Evolutionary conservation across 2,797 vertebrate species (phyloP), one percentile per base, ranked within the genome.

Genomic region (Naso thynnoides): DNA sequence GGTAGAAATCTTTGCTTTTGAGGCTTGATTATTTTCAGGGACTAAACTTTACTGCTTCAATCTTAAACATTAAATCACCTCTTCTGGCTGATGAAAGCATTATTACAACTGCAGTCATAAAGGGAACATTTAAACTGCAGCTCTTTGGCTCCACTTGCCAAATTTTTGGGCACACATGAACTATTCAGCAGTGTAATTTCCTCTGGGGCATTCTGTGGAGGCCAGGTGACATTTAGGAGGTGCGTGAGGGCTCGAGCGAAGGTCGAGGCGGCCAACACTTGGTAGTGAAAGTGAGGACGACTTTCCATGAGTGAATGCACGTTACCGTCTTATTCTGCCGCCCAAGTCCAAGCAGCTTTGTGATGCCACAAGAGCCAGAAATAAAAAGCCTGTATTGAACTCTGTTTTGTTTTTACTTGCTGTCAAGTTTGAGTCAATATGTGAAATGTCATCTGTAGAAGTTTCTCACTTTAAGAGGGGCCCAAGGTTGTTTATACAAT

Each of bases 401-500:
- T 53, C 24, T n/a, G 11, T 2, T 52, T 16, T n/a, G 11, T 2
- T 52, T 16, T 67, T 27, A 3, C 55, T 54, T 58, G 14, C 27
- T 62, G 24, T 2, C 52, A 44, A 73, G 4, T 11, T 5, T 2
- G 49, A 45, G 19, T 29, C 15, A 14, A 66, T 13, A 29, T 70
- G 48, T 65, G 55, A 76, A 74, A 65, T 66, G n/a, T 36, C 41
- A 60, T 47, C 33, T 71, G 29, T 49, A 44, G 36, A 66, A 55
- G 47, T 23, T 44, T 57, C 11, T 14, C 1, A 36, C 53, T 31
- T 29, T 58, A 42, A 44, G 23, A 47, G 38, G n/a, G 33, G 33
- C 13, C 16, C 10, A 3, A n/a, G 9, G 23, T 50, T 73, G 44
- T 82, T 78, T 53, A 29, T 27, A 44, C 41, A 21, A 38, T 19